Conservation (phyloP, 2,797 vertebrate genomes). For the Myioborus melanocephalus region DNA sequence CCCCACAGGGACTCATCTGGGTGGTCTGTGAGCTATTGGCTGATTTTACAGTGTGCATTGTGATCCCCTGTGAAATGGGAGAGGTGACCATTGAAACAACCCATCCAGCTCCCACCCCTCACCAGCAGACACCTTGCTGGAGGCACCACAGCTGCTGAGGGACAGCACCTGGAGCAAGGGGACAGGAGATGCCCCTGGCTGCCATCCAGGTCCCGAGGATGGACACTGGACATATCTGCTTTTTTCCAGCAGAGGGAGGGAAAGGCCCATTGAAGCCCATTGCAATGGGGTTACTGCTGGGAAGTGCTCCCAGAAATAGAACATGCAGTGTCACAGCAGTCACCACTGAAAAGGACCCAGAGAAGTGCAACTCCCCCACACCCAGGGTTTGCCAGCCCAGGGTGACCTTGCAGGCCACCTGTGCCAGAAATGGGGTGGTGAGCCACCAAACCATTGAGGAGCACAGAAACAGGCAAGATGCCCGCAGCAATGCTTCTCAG, state of each 20-base stretch:
- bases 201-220: not conserved
- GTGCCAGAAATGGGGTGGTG: not conserved
- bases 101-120: fast-evolving
- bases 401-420: not conserved
- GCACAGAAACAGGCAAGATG: not conserved
- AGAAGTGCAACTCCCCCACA: not conserved
- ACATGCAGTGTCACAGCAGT: not conserved
- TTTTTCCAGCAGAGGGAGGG: constrained; percentile 37
- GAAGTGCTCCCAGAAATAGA: not conserved
- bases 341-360: not conserved
- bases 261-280: not conserved
- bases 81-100: fast-evolving
- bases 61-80: not conserved
- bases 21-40: not conserved
- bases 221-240: not conserved
- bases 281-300: fast-evolving
- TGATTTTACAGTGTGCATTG: not conserved
- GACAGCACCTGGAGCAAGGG: not conserved
- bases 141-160: not conserved
- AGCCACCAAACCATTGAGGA: not conserved
- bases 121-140: not conserved
- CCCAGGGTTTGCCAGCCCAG: not conserved
- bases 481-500: not conserved
- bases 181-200: not conserved
- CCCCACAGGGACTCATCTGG: fast-evolving